phyloP scores from a whole-genome alignment of 1,140 invertebrate genomes.

The Theocolax elegans region DNA sequence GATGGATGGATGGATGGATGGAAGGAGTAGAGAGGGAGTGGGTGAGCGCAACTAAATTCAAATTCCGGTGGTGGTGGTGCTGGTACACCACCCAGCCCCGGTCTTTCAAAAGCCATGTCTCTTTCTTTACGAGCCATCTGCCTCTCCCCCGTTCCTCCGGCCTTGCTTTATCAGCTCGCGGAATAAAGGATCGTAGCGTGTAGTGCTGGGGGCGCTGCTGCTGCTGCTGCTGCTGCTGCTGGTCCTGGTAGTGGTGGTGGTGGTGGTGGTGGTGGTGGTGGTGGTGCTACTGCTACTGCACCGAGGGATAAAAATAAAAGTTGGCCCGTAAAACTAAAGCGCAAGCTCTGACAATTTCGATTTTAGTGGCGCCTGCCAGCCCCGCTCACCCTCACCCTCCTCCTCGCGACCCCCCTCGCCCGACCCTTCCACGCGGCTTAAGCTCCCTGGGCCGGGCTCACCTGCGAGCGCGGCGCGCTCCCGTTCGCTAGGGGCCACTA shows the following conservation, averaged over 20 bases:
- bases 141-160: background rate
- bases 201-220: too few relatives aligned
- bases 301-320: too few relatives aligned
- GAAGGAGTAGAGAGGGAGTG: constrained; percentile 36
- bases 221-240: too few relatives aligned
- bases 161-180: background rate
- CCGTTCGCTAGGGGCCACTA: constrained; percentile 32
- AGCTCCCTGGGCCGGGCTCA: constrained; percentile 13
- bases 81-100: constrained; percentile 3
- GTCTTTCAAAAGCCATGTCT: constrained; percentile 16
- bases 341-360: constrained; percentile 53
- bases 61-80: constrained; percentile 52
- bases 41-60: constrained; percentile 51
- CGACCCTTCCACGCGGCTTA: background rate
- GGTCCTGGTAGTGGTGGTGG: background rate
- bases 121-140: constrained; percentile 25
- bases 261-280: background rate
- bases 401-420: constrained; percentile 39
- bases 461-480: constrained; percentile 20
- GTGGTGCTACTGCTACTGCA: too few relatives aligned
- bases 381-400: constrained; percentile 34
- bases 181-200: constrained; percentile 27
- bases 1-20: constrained; percentile 39
- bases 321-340: constrained; percentile 32
- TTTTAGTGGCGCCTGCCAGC: constrained; percentile 52